Evolutionary conservation across 1,140 invertebrate species (phyloP), one percentile per base, ranked within the genome.

Genomic region (Anastatus disparis): DNA sequence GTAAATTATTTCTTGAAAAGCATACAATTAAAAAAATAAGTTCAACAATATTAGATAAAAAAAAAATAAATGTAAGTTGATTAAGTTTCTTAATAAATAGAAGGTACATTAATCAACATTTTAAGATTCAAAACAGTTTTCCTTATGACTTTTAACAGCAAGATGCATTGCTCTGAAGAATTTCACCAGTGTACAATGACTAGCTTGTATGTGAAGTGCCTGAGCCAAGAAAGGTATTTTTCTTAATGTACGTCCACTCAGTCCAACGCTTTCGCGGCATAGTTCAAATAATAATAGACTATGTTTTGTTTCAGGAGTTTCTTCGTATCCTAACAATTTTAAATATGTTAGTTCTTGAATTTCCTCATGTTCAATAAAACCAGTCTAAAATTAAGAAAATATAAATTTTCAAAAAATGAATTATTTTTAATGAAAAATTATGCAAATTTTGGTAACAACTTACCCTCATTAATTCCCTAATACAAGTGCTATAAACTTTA

Each of bases 161-260:
- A 75, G 31, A 55, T 80, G 76, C 82, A 85, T 84, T 1, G 82
- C 77, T 66, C 74, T 72, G 6, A 84, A 58, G 71, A 84, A 84
- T 53, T 70, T 65, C 6, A 24, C 13, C 12, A 82, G 29, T 24
- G 77, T 67, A 59, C 69, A 76, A 20, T 74, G 72, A 56, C 74
- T 74, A 3, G 29, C 42, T n/a, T 75, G 64, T 6, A 72, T 42
- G 71, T 86, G 85, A 38, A 90, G 81, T 22, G 92, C 91, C 75
- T 92, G 88, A 12, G 95, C 93, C 63, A 97, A 83, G 79, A 98
- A 95, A 7, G 96, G 95, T 72, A 98, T 87, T 84, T 97, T 97
- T 42, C 95, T 87, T 63, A 97, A 86, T 4, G 91, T 90, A 68
- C 96, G 88, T 10, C 95, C 96, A 86, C 95, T 97, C 9, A 97